Evolutionary conservation across 2,888 invertebrate species (phyloP).

Genomic region (Chrysopilus asiliformis): DNA sequence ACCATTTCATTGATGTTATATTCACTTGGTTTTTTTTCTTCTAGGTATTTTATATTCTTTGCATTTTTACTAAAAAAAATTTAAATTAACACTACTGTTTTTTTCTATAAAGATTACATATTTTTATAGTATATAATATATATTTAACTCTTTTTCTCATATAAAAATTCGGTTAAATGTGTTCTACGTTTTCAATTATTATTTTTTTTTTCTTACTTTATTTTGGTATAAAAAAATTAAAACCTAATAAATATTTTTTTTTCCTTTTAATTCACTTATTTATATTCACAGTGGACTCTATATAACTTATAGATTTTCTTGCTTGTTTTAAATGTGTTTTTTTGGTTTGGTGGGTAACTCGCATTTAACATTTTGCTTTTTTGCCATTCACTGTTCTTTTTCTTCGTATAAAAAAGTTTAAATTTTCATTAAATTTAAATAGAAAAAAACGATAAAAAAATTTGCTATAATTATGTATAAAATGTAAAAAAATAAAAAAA

Average conservation of each 20-base stretch:
- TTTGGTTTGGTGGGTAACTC: no score
- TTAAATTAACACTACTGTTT: background rate
- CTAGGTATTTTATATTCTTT: no score
- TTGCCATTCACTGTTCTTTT: conserved; percentile 17
- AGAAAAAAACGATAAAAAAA: background rate
- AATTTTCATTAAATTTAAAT: background rate
- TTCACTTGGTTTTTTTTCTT: no score
- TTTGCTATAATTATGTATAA: no score
- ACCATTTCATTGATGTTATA: no score
- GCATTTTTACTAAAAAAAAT: no score
- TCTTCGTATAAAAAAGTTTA: conserved; percentile 5
- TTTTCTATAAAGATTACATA: background rate
- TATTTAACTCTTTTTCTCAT: no score
- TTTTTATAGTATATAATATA: background rate
- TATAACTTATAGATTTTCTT: background rate
- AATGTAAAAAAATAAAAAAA: no score
- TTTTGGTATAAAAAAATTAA: conserved; percentile 16
- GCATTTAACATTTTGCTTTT: conserved; percentile 8
- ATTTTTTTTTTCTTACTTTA: conserved; percentile 8
- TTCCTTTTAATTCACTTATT: conserved; percentile 11
- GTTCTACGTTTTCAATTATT: no score
- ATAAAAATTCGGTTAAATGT: no score
- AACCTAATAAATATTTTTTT: conserved; percentile 11
- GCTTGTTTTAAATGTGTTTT: background rate
- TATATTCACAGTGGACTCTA: conserved; percentile 9